Conservation (phyloP, 1,140 invertebrate genomes). For the Neomicropteryx cornuta region DNA sequence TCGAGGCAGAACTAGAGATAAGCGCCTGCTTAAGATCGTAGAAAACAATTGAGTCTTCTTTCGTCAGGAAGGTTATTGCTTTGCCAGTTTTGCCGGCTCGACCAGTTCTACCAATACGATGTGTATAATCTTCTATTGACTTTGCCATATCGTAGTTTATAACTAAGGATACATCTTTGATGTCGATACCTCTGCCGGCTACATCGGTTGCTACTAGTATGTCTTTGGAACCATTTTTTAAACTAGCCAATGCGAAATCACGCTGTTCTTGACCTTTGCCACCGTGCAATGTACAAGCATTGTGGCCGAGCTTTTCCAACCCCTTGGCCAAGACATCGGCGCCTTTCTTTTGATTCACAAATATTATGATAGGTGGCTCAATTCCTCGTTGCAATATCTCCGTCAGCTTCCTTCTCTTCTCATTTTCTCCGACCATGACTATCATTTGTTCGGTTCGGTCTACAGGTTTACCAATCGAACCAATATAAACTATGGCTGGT, state of each 20-base stretch:
- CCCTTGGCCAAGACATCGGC: slow-evolving; percentile 96
- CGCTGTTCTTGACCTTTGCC: slow-evolving; percentile 99
- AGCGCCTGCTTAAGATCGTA: slow-evolving; percentile 95
- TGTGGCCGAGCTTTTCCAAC: slow-evolving; percentile 94
- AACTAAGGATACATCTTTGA: slow-evolving; percentile 97
- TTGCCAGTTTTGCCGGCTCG: slow-evolving; percentile 96
- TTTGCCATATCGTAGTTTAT: slow-evolving; percentile 99
- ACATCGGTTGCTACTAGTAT: slow-evolving; percentile 99
- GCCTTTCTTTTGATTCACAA: slow-evolving; percentile 99
- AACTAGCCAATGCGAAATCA: slow-evolving; percentile 92
- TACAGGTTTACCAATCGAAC: slow-evolving; percentile 95
- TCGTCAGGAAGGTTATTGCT: slow-evolving; percentile 93
- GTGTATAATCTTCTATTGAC: slow-evolving; percentile 97
- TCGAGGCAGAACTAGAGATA: slow-evolving; percentile 82
- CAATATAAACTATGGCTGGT: slow-evolving; percentile 97
- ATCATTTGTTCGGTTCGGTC: slow-evolving; percentile 98
- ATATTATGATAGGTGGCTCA: slow-evolving; percentile 97
- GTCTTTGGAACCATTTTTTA: slow-evolving; percentile 92
- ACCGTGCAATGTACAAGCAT: slow-evolving; percentile 94
- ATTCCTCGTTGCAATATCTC: slow-evolving; percentile 77
- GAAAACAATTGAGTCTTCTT: slow-evolving; percentile 91
- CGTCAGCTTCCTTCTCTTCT: slow-evolving; percentile 86
- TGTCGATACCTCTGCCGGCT: slow-evolving; percentile 99
- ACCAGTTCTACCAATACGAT: slow-evolving; percentile 98
- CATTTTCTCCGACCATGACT: slow-evolving; percentile 87